These are phyloP conservation scores for Cordylochernes scorpioides DNA, from an alignment of 2,888 invertebrate genomes.

Conservation along the genomic window DNA sequence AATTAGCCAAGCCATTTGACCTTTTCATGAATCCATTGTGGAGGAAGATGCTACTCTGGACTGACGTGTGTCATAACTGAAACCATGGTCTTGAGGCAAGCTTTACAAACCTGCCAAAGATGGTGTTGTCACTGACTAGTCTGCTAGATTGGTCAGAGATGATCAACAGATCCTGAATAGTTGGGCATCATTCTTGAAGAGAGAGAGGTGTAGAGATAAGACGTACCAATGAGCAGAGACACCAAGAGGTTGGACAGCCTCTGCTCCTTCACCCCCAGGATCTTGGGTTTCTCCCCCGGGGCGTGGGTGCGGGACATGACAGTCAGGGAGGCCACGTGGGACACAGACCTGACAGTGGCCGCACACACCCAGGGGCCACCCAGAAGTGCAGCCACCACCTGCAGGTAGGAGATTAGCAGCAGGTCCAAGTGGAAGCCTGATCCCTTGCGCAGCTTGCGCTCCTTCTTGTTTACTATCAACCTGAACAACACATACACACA, in stretches of 20 bases:
- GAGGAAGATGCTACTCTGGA: too few species aligned
- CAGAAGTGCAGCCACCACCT: conserved; percentile 43
- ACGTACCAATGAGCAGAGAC: conserved; percentile 43
- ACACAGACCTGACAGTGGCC: conserved; percentile 70
- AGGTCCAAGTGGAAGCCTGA: conserved; percentile 88
- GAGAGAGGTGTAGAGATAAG: neutral
- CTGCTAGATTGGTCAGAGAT: too few species aligned
- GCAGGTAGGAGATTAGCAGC: conserved; percentile 56
- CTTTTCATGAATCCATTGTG: too few species aligned
- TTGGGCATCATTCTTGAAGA: too few species aligned
- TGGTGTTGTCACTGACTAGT: too few species aligned
- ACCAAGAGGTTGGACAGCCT: conserved; percentile 54
- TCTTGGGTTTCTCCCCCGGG: conserved; percentile 75
- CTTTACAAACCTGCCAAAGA: too few species aligned
- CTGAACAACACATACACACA: conserved; percentile 29
- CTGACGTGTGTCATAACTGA: too few species aligned
- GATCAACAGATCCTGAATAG: too few species aligned
- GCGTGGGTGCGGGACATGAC: conserved; percentile 83
- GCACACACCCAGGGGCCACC: conserved; percentile 92
- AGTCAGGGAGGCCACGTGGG: conserved; percentile 76
- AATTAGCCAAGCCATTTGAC: too few species aligned
- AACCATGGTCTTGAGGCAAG: too few species aligned
- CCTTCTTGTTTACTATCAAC: conserved; percentile 74
- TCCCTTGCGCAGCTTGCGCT: conserved; percentile 68
- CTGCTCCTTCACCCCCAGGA: conserved; percentile 73